Conservation (phyloP, 2,113 vertebrate genomes). For the Pangasianodon hypophthalmus region DNA sequence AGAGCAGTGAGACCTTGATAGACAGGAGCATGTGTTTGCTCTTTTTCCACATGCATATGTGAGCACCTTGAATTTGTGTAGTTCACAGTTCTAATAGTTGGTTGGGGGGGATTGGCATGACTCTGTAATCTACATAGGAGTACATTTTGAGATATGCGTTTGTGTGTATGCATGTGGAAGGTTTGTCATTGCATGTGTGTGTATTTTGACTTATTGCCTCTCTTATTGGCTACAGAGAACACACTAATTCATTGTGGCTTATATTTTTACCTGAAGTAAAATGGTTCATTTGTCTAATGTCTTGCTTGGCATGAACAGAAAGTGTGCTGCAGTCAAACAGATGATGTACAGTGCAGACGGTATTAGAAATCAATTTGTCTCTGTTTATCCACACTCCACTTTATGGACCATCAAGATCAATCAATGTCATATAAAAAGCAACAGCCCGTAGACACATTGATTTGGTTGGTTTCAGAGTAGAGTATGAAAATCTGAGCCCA, state of each 20-base stretch:
- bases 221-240: background rate
- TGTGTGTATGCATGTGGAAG: background rate
- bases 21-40: background rate
- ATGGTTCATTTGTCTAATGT: background rate
- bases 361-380: constrained; percentile 24
- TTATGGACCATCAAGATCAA: constrained; percentile 7
- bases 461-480: background rate
- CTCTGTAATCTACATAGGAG: background rate
- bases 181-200: no score
- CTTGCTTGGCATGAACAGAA: constrained; percentile 17
- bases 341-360: background rate
- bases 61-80: background rate
- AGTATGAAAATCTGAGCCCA: background rate
- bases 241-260: background rate
- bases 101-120: background rate
- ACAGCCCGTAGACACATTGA: background rate
- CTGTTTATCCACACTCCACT: constrained; percentile 18
- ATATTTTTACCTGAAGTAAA: background rate
- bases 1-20: no score
- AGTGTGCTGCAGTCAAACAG: background rate
- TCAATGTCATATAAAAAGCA: constrained; percentile 21
- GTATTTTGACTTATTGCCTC: background rate
- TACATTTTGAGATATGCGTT: no score
- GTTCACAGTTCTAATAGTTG: background rate
- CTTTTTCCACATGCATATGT: background rate